A percentile compares a stretch with the other conserved stretches of the same genome.
Conservation (phyloP, 2,113 vertebrate genomes). For the Saccopteryx bilineata region DNA sequence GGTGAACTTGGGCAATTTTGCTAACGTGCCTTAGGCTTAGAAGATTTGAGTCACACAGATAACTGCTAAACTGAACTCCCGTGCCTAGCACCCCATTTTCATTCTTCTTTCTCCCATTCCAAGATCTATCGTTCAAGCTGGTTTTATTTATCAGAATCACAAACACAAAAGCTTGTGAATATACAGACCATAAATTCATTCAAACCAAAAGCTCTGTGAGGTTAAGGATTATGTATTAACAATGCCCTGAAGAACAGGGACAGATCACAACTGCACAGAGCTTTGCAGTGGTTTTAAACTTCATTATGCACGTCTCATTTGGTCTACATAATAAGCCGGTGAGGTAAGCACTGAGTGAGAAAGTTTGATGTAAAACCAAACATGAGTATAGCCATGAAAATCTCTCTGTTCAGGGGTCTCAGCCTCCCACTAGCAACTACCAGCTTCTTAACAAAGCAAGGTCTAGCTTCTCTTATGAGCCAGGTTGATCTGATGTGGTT, state of each 20-base stretch:
- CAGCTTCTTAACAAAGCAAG: slow-evolving; percentile 38
- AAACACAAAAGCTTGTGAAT: not conserved
- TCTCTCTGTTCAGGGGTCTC: not conserved
- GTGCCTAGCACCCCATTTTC: not conserved
- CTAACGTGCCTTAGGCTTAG: no score
- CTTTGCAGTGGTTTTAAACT: not conserved
- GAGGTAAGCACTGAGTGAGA: not conserved
- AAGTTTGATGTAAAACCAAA: not conserved
- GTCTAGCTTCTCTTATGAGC: not conserved
- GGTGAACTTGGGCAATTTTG: not conserved
- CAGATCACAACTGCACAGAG: not conserved
- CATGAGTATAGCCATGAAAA: not conserved
- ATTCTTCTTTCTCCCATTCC: not conserved
- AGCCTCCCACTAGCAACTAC: slow-evolving; percentile 32
- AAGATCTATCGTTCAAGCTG: not conserved
- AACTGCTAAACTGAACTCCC: not conserved
- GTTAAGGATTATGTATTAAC: not conserved
- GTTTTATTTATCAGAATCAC: slow-evolving; percentile 6
- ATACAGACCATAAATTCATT: not conserved
- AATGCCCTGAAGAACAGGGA: not conserved
- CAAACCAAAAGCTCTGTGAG: not conserved
- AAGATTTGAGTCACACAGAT: not conserved
- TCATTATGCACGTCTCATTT: not conserved
- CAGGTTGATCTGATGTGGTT: not conserved
- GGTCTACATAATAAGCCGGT: slow-evolving; percentile 15